Percentiles rank a stretch among this genome's conserved stretches.
These are phyloP conservation scores for Sabatieria punctata DNA, from an alignment of 2,888 invertebrate genomes.

Conservation along the genomic window DNA sequence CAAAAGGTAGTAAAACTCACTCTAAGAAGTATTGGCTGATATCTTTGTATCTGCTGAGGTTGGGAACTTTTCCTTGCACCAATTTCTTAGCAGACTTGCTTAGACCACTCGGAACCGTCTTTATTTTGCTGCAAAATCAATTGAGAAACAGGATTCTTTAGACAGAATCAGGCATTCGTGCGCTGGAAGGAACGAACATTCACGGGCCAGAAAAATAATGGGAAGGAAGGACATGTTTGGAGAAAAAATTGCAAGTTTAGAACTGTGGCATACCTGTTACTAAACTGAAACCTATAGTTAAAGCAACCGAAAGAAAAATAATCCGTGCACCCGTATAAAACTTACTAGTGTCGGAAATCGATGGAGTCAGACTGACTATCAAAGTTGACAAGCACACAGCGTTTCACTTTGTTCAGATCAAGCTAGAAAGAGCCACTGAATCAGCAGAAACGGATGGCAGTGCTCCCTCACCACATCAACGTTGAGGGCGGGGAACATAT, in stretches of 20 bases:
- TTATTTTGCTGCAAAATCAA: slow-evolving; percentile 54
- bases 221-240: too few species aligned
- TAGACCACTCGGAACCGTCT: slow-evolving; percentile 71
- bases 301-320: neutral
- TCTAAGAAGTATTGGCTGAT: slow-evolving; percentile 70
- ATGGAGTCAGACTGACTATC: slow-evolving; percentile 62
- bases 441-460: neutral
- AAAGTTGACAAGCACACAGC: slow-evolving; percentile 79
- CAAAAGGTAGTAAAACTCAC: too few species aligned
- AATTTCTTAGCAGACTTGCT: slow-evolving; percentile 80
- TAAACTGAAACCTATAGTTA: slow-evolving; percentile 2
- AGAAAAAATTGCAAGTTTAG: too few species aligned
- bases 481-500: slow-evolving; percentile 94
- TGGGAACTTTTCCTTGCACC: slow-evolving; percentile 59
- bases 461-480: slow-evolving; percentile 53
- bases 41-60: slow-evolving; percentile 62
- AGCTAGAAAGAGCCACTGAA: slow-evolving; percentile 42
- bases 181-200: too few species aligned
- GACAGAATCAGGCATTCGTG: too few species aligned
- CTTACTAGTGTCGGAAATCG: slow-evolving; percentile 73
- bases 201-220: too few species aligned
- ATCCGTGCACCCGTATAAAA: slow-evolving; percentile 9
- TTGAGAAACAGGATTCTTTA: too few species aligned
- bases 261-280: too few species aligned
- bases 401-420: slow-evolving; percentile 61